Evolutionary conservation across 1,140 invertebrate genomes (phyloP).

Genomic region (Neodiprion virginianus): DNA sequence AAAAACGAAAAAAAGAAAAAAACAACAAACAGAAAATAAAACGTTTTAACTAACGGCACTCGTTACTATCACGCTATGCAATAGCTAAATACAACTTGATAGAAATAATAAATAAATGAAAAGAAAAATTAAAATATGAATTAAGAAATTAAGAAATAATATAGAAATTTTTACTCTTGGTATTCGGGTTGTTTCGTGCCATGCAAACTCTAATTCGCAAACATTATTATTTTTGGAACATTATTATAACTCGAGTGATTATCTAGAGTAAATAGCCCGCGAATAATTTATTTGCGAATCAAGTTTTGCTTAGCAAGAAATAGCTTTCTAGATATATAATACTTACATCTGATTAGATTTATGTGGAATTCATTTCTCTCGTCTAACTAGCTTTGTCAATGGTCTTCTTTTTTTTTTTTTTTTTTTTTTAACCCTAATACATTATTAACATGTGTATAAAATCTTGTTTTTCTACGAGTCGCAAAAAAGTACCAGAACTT

Average conservation of each 20-base stretch:
- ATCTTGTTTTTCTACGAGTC: not conserved
- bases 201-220: not conserved
- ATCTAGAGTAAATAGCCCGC: not conserved
- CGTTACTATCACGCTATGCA: not conserved
- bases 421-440: not conserved
- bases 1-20: not conserved
- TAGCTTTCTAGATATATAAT: not conserved
- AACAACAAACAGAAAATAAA: no score
- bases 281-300: not conserved
- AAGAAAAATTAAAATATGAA: no score
- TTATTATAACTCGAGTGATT: not conserved
- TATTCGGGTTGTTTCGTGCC: not conserved
- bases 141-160: not conserved
- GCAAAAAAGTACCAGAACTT: not conserved
- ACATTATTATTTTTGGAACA: not conserved
- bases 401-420: constrained; percentile 1
- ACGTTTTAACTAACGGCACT: not conserved
- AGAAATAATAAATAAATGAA: not conserved
- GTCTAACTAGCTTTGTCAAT: not conserved
- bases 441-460: not conserved
- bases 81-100: constrained; percentile 1
- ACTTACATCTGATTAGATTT: not conserved
- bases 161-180: constrained; percentile 3
- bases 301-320: not conserved
- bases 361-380: not conserved